Evolutionary conservation across 2,888 invertebrate genomes (phyloP), one percentile per base, ranked within the genome.

Genomic region (Cordylochernes scorpioides): DNA sequence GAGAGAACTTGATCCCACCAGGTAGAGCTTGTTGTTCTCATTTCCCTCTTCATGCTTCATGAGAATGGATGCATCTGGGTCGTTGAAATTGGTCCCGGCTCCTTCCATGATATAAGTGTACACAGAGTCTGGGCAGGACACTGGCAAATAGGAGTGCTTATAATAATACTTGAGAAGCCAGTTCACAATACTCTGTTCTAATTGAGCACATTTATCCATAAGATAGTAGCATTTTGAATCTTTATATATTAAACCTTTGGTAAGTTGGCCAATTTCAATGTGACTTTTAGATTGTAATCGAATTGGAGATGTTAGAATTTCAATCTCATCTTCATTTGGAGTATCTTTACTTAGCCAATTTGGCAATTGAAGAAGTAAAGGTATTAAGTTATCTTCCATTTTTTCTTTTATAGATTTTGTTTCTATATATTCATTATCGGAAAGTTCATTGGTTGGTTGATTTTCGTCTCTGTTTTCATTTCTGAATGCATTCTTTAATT

Each of bases 1-100:
- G 8, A 77, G 53, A 13, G 72, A 69, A 0, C 67, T 68, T 25
- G 68, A 67, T 1, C 80, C 82, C 1, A 67, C 65, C 18, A 82
- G 56, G 53, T 73, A 72, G 19, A 74, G 54, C 1, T 62, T 57
- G 45, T 62, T 68, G 5, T 65, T 50, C 22, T 60, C 52, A 29
- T 47, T 38, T 25, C 55, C 55, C 1, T 57, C 52, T 25, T 62
- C 55, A 8, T 61, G 29, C 51, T 28, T 65, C 61, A 25, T 61
- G 58, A 32, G 61, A 59, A 34, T 63, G 12, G 25, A 27, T 15
- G 30, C 27, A 13, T 22, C 15, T 15, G 5, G 6, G 4, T 32
- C 29, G 16, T 27, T 18, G 8, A 32, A 32, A 17, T 35, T 30
- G 5, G 3, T 19, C 6, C 35, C 35, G n/a, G 26, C 15, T 5